Evolutionary conservation across 23 tunicate species (phyloP), one percentile per base, ranked within the genome.

Genomic region (Halocynthia roretzi): DNA sequence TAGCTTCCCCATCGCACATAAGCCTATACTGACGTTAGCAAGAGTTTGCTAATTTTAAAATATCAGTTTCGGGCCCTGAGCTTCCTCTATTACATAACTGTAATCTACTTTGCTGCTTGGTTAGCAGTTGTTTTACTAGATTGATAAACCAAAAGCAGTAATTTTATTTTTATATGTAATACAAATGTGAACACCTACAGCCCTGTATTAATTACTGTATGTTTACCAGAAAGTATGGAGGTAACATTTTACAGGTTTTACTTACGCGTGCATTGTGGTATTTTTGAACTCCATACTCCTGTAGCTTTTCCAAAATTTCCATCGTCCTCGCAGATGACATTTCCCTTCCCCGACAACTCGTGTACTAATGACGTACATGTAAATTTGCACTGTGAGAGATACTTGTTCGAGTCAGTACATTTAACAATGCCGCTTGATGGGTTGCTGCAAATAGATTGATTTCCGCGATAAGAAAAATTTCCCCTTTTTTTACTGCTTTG

Each of bases 331-430:
- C 78, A 74, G 15, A 54, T 53, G 40, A 74, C 56, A 53, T 50
- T 22, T 50, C 23, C 18, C 14, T 53, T 44, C 2, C 78, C 78
- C 5, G 56, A 53, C 56, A 74, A 14, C n/a, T 50, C 78, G 21
- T 54, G 78, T 74, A 50, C 78, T 10, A 54, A 54, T 14, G 78
- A 53, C 49, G 62, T 53, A 53, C 78, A 74, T 22, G 22, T 21
- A 44, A 74, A 74, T 8, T 62, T 53, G 56, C 78, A 74, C 15
- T 20, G 55, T 5, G 78, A 74, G 54, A 53, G 55, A 48, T 74
- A 56, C 8, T 74, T 14, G 22, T 22, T 21, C 31, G 31, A 22
- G 62, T 52, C 64, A 8, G 78, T 74, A 56, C 78, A 74, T 56
- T 54, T 22, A 44, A 54, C 55, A 14, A 14, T 64, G 31, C 60